These are phyloP conservation scores for Incurvaria masculella DNA, from an alignment of 2,888 invertebrate species.

Conservation along the genomic window DNA sequence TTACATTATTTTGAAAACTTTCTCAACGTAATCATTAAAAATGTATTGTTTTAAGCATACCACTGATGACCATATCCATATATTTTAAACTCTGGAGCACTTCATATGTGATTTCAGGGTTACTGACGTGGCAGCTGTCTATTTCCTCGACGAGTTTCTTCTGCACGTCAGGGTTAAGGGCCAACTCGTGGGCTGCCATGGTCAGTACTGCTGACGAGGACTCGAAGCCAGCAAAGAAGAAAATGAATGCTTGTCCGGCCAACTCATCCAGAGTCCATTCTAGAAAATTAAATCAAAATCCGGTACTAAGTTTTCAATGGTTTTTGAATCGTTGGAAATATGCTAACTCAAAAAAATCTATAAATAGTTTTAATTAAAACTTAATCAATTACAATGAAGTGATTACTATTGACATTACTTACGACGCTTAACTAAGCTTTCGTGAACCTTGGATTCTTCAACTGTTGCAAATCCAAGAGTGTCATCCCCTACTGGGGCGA, in stretches of 20 bases:
- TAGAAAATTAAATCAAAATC: slow-evolving; percentile 20
- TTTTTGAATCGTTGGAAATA: neutral
- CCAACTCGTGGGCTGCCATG: slow-evolving; percentile 39
- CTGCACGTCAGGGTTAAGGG: slow-evolving; percentile 38
- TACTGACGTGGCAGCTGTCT: slow-evolving; percentile 16
- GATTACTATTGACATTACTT: slow-evolving; percentile 10
- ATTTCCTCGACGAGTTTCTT: slow-evolving; percentile 31
- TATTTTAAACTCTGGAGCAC: slow-evolving; percentile 21
- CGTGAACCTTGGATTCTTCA: slow-evolving; percentile 14
- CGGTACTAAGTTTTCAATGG: neutral
- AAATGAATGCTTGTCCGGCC: slow-evolving; percentile 41
- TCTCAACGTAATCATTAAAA: too few relatives aligned
- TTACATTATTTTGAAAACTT: too few relatives aligned
- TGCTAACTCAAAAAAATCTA: neutral
- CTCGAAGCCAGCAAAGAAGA: slow-evolving; percentile 48
- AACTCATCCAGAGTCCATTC: slow-evolving; percentile 40
- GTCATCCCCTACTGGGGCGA: slow-evolving; percentile 14
- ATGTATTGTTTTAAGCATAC: slow-evolving; percentile 6
- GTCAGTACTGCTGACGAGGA: slow-evolving; percentile 34
- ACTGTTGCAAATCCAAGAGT: slow-evolving; percentile 19
- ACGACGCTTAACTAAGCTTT: slow-evolving; percentile 20
- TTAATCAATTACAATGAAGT: neutral
- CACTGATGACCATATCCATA: slow-evolving; percentile 21
- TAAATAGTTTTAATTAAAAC: neutral
- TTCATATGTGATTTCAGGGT: slow-evolving; percentile 18